Evolutionary conservation across 2,113 vertebrate genomes (phyloP), one percentile per base, ranked within the genome.

Genomic region (Tragulus kanchil): DNA sequence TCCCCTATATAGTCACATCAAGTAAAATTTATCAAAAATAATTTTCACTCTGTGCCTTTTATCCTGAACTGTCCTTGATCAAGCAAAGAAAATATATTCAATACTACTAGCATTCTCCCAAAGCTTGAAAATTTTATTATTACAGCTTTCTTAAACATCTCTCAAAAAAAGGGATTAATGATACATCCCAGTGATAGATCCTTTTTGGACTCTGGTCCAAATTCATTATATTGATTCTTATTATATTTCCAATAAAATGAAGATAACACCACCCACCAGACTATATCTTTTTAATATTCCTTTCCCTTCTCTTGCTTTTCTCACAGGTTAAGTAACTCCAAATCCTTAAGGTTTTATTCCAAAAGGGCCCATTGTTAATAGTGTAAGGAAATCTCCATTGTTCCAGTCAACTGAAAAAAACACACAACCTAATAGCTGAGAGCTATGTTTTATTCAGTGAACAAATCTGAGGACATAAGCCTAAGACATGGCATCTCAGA

Each of bases 281-380:
- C 45, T 61, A 15, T 50, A 5, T 25, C 21, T n/a, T 92, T 83
- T 62, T 85, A 36, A 19, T 56, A 12, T 88, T 67, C 14, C 17
- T 6, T 85, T 77, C 58, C 26, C 52, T 94, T 78, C 75, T 87
- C 61, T 64, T 94, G 81, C 61, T 89, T 97, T 95, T 71, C 52
- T 77, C 71, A 71, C 48, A 89, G 31, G n/a, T 84, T 52, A 75
- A 94, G 26, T 58, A 90, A 94, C 19, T 83, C 9, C 42, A 78
- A 67, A 79, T 71, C 61, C 17, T 97, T 73, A 77, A 65, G 25
- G 11, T 78, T 86, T 83, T 85, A 91, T 28, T 86, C 69, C 77
- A 79, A 79, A 89, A 96, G 73, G 36, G 3, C 13, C 56, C 21
- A 8, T n/a, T 78, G 78, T 82, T 50, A 83, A 79, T 12, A 48